Evolutionary conservation across 2,113 vertebrate species (phyloP), one percentile per base, ranked within the genome.

Genomic region (Hippocampus guttulatus): DNA sequence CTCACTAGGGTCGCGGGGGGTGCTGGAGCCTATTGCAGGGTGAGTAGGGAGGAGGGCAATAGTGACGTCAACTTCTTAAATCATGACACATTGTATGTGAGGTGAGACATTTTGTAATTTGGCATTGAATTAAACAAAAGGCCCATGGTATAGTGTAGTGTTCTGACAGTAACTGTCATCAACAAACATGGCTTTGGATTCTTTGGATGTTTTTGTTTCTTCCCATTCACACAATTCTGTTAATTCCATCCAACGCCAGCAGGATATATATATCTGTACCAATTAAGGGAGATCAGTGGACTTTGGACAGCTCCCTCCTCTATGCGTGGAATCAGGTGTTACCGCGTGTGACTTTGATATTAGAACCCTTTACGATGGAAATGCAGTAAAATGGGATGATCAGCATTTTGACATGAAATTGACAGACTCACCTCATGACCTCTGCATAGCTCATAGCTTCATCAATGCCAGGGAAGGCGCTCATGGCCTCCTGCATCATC

Each of bases 401-500:
- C 8, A 18, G 18, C 33, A 15, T 33, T 61, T n/a, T 33, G 15
- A 60, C 12, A 65, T 45, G 21, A 18, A 18, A 8, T 23, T 65
- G 41, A 16, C n/a, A 6, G 6, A 45, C 92, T 88, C 79, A 97
- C 96, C 96, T 95, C 96, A 97, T 98, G 83, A 97, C 96, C 83
- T 97, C 96, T 0, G 95, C 96, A 0, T 97, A 98, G 90, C 96
- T 97, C 96, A 98, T 97, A 78, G 95, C 96, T 81, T 98, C 96
- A 0, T 97, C 96, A 0, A 97, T 98, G 73, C 96, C 96, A 0
- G 96, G 96, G 87, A 98, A 98, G 25, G 96, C 95, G 0, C 96
- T 98, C 96, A 98, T 97, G 41, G 95, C 96, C 75, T 97, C 95
- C 87, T 98, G 96, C 95, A 98, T 98, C 96, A 98, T 98, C 85